A percentile compares a stretch with the other conserved stretches of the same genome.
Conservation (phyloP, 2,113 vertebrate genomes). For the Mystacornis crossleyi region DNA sequence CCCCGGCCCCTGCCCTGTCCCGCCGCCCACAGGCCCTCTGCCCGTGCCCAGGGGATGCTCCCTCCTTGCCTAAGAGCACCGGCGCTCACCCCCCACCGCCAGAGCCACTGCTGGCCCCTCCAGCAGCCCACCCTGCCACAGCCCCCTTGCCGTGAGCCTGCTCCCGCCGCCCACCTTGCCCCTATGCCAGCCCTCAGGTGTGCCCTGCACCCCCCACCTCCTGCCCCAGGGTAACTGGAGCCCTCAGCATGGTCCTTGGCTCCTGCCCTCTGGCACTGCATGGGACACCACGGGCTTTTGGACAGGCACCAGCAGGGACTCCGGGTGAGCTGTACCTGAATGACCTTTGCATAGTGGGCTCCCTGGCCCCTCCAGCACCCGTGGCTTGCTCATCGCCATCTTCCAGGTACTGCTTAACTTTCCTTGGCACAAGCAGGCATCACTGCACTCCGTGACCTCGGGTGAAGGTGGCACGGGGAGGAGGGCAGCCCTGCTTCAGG, state of each 20-base stretch:
- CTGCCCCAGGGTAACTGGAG: fast-evolving
- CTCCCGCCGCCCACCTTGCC: background rate
- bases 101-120: background rate
- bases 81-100: background rate
- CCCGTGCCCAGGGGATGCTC: background rate
- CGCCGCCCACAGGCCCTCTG: background rate
- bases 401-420: background rate
- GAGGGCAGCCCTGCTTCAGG: background rate
- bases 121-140: background rate
- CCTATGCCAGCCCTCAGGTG: background rate
- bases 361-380: fast-evolving
- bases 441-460: fast-evolving
- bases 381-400: background rate
- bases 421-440: background rate
- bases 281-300: fast-evolving
- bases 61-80: background rate
- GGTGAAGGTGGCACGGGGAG: background rate
- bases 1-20: background rate
- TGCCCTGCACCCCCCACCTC: too few relatives aligned
- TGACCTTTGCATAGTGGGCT: fast-evolving
- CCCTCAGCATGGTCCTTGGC: background rate
- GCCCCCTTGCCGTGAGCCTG: background rate
- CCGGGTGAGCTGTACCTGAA: fast-evolving
- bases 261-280: background rate
- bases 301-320: fast-evolving